Evolutionary conservation across 2,113 vertebrate genomes (phyloP).

Genomic region (Phaethon lepturus): DNA sequence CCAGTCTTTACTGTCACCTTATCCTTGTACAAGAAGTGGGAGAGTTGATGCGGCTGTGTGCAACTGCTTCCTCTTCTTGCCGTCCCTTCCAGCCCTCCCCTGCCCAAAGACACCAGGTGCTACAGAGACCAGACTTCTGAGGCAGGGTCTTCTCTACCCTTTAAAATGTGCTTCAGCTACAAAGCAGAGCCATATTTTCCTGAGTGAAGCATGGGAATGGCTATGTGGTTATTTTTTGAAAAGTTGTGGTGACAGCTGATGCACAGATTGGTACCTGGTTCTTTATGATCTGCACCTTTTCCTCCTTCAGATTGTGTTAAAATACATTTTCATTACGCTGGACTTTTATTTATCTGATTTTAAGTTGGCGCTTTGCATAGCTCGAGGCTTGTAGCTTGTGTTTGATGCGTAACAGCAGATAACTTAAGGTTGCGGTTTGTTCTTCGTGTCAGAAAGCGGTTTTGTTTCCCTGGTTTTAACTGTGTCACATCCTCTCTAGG

Average conservation of each 20-base stretch:
- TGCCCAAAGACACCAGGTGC: background rate
- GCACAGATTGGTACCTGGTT: background rate
- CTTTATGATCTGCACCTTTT: background rate
- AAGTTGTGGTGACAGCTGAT: background rate
- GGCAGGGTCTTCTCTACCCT: background rate
- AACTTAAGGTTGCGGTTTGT: background rate
- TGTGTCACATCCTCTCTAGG: background rate
- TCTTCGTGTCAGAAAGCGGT: background rate
- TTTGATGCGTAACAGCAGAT: background rate
- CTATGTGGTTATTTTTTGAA: background rate
- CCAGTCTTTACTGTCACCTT: background rate
- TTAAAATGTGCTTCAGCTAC: background rate
- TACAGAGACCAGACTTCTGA: background rate
- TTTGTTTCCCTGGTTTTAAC: background rate
- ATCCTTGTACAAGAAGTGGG: background rate
- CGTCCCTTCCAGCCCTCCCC: background rate
- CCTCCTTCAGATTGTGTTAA: background rate
- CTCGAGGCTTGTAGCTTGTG: background rate
- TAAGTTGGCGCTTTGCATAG: background rate
- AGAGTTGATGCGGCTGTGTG: background rate
- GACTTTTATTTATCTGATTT: background rate
- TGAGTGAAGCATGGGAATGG: background rate
- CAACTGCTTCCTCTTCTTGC: background rate
- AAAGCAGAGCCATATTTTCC: background rate
- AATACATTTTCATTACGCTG: background rate